Percentiles rank a stretch among this genome's conserved stretches.
Conservation (phyloP, 2,888 invertebrate species). For the Isoperla grammatica region DNA sequence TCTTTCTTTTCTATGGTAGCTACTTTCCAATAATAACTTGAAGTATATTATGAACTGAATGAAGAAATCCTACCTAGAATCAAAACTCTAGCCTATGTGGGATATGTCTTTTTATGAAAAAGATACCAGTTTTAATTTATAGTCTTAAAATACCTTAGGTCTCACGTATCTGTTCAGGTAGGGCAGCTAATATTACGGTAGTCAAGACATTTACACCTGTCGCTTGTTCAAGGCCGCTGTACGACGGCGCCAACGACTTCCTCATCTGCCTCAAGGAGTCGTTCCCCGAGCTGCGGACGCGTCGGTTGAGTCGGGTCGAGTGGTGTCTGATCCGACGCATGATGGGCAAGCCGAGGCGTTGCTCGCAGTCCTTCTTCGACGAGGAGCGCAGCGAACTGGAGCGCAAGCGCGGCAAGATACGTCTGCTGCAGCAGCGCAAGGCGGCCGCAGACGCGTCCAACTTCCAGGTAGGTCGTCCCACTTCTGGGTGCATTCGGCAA, state of each 20-base stretch:
- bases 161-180: too few relatives aligned
- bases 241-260: slow-evolving; percentile 95
- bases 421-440: slow-evolving; percentile 89
- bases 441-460: slow-evolving; percentile 67
- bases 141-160: too few relatives aligned
- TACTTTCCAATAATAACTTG: too few relatives aligned
- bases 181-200: too few relatives aligned
- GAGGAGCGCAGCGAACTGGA: slow-evolving; percentile 91
- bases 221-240: slow-evolving; percentile 63
- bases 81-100: too few relatives aligned
- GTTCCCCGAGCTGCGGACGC: slow-evolving; percentile 85
- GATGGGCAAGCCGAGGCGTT: slow-evolving; percentile 96
- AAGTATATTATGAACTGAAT: too few relatives aligned
- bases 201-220: too few relatives aligned
- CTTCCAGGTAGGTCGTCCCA: slow-evolving; percentile 10
- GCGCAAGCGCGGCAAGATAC: slow-evolving; percentile 83
- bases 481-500: too few relatives aligned
- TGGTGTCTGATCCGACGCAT: slow-evolving; percentile 93
- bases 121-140: too few relatives aligned
- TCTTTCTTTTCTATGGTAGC: not conserved
- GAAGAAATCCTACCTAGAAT: too few relatives aligned
- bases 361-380: slow-evolving; percentile 89
- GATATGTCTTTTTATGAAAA: too few relatives aligned
- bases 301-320: slow-evolving; percentile 78
- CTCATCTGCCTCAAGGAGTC: slow-evolving; percentile 87